Base-by-base conservation (phyloP, 1,140 invertebrate species). In the Heterodera schachtii region DNA sequence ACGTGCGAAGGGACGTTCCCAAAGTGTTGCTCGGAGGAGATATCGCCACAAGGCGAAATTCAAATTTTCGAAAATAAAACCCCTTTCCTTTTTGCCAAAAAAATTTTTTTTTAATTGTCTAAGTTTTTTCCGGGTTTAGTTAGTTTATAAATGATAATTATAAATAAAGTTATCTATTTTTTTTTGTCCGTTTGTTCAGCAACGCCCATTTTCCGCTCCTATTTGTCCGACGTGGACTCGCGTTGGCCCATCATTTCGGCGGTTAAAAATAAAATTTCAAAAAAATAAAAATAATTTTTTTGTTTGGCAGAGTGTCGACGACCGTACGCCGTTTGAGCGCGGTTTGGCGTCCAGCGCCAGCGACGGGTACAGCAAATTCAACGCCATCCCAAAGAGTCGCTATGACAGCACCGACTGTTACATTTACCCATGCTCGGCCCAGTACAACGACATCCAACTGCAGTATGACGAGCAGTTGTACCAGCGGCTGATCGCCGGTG, bases 401-500 rank as follows among this genome's bases (percentile, higher is more conserved):
- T 99, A 98, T 90, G 97, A 97, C 90, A 97, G 96, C 1, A 97
- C 98, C 71, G 96, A 98, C 91, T 96, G 94, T 3, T 99, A 99
- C 90, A 92, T 99, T 13, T 98, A 96, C 64, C 93, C 93, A 31
- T 93, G 94, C 84, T 94, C 95, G 70, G 94, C 94, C 86, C 93
- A 93, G 91, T 98, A 95, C 91, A 98, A 97, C 90, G 96, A 98
- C 91, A 94, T 97, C 83, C 93, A 94, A 41, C 91, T 99, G 43
- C 93, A 94, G 8, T 95, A 96, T 89, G 95, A 99, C 87, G 90
- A 94, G 86, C 92, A 93, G 3, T 93, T 97, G 80, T 96, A 94
- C 89, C 91, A 94, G 60, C 93, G 94, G 84, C 92, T 99, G 44
- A 90, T 93, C 41, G 93, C 94, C 74, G 94, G 94, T 88, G 95